Evolutionary conservation across 2,113 vertebrate species (phyloP), one percentile per base, ranked within the genome.

Genomic region (Miniopterus natalensis): DNA sequence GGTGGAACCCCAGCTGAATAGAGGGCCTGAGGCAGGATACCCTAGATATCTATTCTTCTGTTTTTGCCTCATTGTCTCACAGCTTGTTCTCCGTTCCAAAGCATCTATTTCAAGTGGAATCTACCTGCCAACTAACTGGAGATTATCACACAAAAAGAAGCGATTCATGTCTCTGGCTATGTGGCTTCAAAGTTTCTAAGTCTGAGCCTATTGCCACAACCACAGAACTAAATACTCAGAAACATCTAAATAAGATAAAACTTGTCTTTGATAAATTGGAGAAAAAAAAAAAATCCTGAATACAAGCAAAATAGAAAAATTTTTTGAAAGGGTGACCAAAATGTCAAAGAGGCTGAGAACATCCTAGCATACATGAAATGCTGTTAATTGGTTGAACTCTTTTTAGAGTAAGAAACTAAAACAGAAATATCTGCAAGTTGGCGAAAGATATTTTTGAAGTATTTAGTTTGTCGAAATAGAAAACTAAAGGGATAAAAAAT

Each of bases 401-500:
- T 90, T 93, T 71, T 74, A 47, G 13, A 68, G 61, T 42, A 77
- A 73, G 42, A 71, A 93, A 65, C 57, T 96, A 65, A 89, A 86
- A 65, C 45, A 61, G 11, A 81, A 85, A 7, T 31, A 29, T 88
- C 27, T 87, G 65, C 11, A 90, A 63, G 15, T 63, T 92, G 75
- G 40, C 25, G 55, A 86, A 91, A 84, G 49, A 66, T 1, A 55
- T 18, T 71, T 89, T 92, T 63, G 73, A 73, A 94, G 47, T 86
- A 85, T 40, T 92, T 77, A 40, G 29, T 59, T 95, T 86, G 29
- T 86, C 8, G 17, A 79, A 85, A 70, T 36, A 85, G 8, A 80
- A 90, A 71, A 75, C 5, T 71, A 78, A 85, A 65, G 17, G 6
- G 7, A 61, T 85, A n/a, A 18, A 14, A 61, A 73, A 59, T n/a